Conservation (phyloP, 2,797 vertebrate species). For the Alosa sapidissima region DNA sequence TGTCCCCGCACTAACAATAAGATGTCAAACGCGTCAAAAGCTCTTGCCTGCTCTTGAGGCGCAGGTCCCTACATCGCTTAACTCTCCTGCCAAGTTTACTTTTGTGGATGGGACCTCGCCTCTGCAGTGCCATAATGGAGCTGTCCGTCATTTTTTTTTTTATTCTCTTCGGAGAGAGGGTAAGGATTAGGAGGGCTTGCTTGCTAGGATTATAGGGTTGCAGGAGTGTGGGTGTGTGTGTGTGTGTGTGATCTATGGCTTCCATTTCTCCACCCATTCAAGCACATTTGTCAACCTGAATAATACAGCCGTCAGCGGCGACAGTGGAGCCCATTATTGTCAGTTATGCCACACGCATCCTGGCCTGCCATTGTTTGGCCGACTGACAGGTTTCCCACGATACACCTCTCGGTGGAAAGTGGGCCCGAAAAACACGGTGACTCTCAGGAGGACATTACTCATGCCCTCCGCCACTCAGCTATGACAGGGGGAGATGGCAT, state of each 20-base stretch:
- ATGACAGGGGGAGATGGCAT: slow-evolving; percentile 73
- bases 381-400: slow-evolving; percentile 69
- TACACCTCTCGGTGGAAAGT: slow-evolving; percentile 61
- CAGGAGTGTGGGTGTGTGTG: slow-evolving; percentile 30
- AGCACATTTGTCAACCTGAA: slow-evolving; percentile 66
- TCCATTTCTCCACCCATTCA: slow-evolving; percentile 55
- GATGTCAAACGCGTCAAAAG: slow-evolving; percentile 58
- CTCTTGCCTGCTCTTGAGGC: slow-evolving; percentile 40
- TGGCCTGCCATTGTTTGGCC: slow-evolving; percentile 67
- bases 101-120: slow-evolving; percentile 25
- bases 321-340: slow-evolving; percentile 58
- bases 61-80: slow-evolving; percentile 5
- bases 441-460: slow-evolving; percentile 71
- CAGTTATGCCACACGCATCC: slow-evolving; percentile 45
- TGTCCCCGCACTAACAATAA: slow-evolving; percentile 45
- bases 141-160: slow-evolving; percentile 51
- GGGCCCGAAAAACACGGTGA: slow-evolving; percentile 59
- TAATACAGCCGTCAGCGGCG: slow-evolving; percentile 70
- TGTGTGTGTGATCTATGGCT: slow-evolving; percentile 48
- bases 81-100: slow-evolving; percentile 36
- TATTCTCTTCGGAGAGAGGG: slow-evolving; percentile 19
- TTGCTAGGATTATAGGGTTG: slow-evolving; percentile 51
- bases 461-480: slow-evolving; percentile 70
- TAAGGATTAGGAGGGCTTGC: slow-evolving; percentile 43
- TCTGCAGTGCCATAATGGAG: slow-evolving; percentile 49